Evolutionary conservation across 2,888 invertebrate genomes (phyloP).

Genomic region (Ormyrus labotus): DNA sequence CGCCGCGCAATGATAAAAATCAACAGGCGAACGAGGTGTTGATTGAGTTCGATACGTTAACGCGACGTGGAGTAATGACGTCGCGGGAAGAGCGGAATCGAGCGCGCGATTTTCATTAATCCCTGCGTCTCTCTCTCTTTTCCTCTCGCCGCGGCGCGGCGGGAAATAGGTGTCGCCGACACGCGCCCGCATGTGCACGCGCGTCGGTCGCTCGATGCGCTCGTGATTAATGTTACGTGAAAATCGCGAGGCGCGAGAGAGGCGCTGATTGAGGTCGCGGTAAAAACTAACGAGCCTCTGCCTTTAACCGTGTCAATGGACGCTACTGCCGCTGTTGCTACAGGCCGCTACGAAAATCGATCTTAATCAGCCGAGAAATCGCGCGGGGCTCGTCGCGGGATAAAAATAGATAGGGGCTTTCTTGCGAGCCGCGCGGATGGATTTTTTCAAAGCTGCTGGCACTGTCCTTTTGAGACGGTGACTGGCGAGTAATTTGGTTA

Average conservation of each 20-base stretch:
- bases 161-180: constrained; percentile 5
- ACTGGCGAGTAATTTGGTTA: too few relatives aligned
- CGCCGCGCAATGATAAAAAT: too few relatives aligned
- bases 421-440: too few relatives aligned
- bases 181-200: neutral
- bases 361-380: too few relatives aligned
- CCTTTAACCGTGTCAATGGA: constrained; percentile 19
- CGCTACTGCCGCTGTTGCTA: too few relatives aligned
- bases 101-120: constrained; percentile 18
- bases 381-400: too few relatives aligned
- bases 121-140: neutral
- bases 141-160: neutral
- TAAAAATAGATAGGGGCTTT: too few relatives aligned
- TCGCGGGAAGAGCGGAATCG: too few relatives aligned
- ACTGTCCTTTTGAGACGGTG: too few relatives aligned
- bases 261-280: constrained; percentile 29
- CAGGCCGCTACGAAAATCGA: too few relatives aligned
- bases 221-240: constrained; percentile 45
- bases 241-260: constrained; percentile 22
- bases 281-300: constrained; percentile 26
- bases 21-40: neutral
- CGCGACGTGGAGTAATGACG: neutral
- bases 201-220: neutral
- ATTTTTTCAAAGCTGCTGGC: too few relatives aligned
- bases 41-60: constrained; percentile 3